A percentile compares a stretch with the other conserved stretches of the same genome.
Conservation (phyloP, 64 coral and sea anemone species). For the Montipora capricornis region DNA sequence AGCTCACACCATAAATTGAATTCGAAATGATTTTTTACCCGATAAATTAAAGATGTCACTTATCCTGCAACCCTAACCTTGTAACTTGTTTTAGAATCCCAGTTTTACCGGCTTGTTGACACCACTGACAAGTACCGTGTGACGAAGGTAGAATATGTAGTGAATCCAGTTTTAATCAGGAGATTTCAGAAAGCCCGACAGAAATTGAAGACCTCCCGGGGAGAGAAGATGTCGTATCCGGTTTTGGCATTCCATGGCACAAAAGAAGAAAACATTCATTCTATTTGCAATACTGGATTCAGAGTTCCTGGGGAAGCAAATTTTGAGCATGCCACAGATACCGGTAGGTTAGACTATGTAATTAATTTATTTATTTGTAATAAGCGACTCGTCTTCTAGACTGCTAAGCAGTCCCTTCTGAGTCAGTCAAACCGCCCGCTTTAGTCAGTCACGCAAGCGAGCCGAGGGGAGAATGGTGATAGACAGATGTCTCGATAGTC, state of each 20-base stretch:
- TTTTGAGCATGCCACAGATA: constrained; percentile 88
- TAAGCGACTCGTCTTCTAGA: not conserved
- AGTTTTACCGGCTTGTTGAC: constrained; percentile 93
- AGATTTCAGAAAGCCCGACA: constrained; percentile 77
- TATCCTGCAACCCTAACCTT: not conserved
- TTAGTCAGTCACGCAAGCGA: no score
- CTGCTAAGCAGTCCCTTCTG: no score
- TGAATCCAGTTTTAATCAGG: constrained; percentile 77
- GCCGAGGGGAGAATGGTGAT: no score
- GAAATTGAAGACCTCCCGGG: constrained; percentile 59
- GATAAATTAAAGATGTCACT: not conserved
- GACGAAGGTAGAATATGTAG: constrained; percentile 83
- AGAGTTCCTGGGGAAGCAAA: constrained; percentile 70
- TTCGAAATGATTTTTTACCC: no score
- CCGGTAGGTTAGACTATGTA: constrained; percentile 20
- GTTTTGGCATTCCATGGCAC: constrained; percentile 94
- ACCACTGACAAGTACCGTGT: constrained; percentile 79
- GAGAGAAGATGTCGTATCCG: constrained; percentile 74
- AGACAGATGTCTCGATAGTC: no score
- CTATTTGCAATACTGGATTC: constrained; percentile 72
- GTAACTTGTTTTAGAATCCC: constrained; percentile 70
- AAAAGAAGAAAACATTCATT: constrained; percentile 79
- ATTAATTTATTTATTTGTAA: not conserved
- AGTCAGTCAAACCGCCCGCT: no score
- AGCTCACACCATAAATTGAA: no score